Conservation (phyloP, 1,140 invertebrate species). For the Trichonephila clavipes region DNA sequence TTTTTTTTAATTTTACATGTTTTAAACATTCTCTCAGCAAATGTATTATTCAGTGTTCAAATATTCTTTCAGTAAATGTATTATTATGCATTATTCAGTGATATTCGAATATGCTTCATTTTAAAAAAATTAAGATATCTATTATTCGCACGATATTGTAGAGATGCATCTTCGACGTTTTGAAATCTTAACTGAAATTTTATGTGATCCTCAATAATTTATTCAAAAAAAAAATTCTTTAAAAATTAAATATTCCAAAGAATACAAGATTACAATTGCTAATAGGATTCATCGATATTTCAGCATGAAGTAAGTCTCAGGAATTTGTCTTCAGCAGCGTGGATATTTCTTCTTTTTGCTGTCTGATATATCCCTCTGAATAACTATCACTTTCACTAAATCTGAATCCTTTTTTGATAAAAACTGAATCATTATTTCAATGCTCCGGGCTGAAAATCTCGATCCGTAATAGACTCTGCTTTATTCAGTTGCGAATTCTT, state of each 20-base stretch:
- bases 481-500: conserved; percentile 8
- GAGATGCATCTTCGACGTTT: no score
- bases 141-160: no score
- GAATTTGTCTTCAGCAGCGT: neutral
- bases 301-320: neutral
- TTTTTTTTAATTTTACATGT: no score
- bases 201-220: neutral
- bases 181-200: no score
- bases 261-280: neutral
- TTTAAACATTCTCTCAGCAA: no score
- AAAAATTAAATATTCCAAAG: neutral
- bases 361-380: neutral
- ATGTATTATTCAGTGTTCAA: no score
- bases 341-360: neutral
- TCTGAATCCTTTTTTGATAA: neutral
- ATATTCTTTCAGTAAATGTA: no score
- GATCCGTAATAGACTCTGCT: neutral
- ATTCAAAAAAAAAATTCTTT: neutral
- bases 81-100: no score
- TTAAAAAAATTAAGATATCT: no score
- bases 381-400: neutral
- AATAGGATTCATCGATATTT: neutral
- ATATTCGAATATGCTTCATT: no score
- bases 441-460: neutral
- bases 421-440: conserved; percentile 21